Evolutionary conservation across 1,140 invertebrate genomes (phyloP).

Genomic region (Bombus ignitus): DNA sequence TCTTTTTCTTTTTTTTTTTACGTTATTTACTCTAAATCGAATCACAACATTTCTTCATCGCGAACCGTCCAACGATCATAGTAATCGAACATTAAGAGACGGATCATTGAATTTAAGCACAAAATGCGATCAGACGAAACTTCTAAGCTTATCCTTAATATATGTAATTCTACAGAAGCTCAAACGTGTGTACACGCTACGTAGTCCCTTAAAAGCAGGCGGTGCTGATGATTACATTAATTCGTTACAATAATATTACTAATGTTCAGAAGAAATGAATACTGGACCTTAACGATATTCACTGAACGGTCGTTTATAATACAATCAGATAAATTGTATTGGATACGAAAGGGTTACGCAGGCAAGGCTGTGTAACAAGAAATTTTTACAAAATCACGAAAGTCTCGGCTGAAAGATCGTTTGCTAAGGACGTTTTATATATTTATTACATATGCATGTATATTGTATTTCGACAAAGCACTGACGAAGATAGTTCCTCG

Average conservation of each 20-base stretch:
- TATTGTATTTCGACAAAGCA: slow-evolving; percentile 1
- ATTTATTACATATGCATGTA: neutral
- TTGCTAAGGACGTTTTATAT: neutral
- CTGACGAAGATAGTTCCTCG: slow-evolving; percentile 6
- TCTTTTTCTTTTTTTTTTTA: slow-evolving; percentile 12
- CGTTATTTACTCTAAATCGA: slow-evolving; percentile 36
- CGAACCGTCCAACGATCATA: slow-evolving; percentile 43
- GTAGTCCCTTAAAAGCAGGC: slow-evolving; percentile 46
- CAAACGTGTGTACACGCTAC: slow-evolving; percentile 21
- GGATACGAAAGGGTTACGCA: slow-evolving; percentile 39
- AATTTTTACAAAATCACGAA: slow-evolving; percentile 34
- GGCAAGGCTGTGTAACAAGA: neutral
- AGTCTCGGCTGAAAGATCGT: slow-evolving; percentile 12
- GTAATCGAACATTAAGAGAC: slow-evolving; percentile 38
- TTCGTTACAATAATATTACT: slow-evolving; percentile 24
- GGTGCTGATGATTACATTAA: slow-evolving; percentile 47
- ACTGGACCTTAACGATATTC: slow-evolving; percentile 31
- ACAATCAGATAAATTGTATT: slow-evolving; percentile 30
- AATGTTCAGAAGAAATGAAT: slow-evolving; percentile 29
- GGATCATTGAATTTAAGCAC: slow-evolving; percentile 48
- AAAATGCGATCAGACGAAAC: slow-evolving; percentile 36
- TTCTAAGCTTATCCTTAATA: slow-evolving; percentile 36
- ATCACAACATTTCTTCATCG: slow-evolving; percentile 55
- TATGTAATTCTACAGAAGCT: slow-evolving; percentile 41
- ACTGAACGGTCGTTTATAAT: slow-evolving; percentile 25